Evolutionary conservation across 2,888 invertebrate genomes (phyloP), one percentile per base, ranked within the genome.

Genomic region (Adelognathus sp.): DNA sequence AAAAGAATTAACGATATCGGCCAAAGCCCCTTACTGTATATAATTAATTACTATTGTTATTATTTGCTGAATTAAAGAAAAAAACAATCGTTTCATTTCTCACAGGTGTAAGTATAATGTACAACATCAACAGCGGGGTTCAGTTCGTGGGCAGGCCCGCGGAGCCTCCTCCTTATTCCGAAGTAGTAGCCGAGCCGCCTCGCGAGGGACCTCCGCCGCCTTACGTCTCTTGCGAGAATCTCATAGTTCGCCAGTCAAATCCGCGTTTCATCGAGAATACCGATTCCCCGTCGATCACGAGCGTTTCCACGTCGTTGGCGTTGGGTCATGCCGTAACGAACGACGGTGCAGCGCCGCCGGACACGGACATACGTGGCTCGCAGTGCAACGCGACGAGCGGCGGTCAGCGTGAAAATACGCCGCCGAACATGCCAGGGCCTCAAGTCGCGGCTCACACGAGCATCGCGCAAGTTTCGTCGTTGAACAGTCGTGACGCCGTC

Each of bases 161-260:
- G 11, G 90, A 91, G 60, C 92, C 92, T 16, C 92, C 92, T 11
- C 91, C 91, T 3, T 92, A 92, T 81, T 90, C 90, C 56, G 92
- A 92, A 84, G 86, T 91, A 18, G 86, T 90, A 7, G 83, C 87
- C 3, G 83, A 87, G 21, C 90, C 90, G 1, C 90, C 89, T 3
- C 78, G 90, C 64, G 91, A 92, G 75, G 93, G 93, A 0, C 93
- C 93, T 0, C 93, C 93, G 0, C 93, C 93, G 1, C 87, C 85
- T 24, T 88, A 88, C 64, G 78, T 86, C 5, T 86, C 87, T 18
- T 82, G 85, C 67, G 87, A 87, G 41, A 84, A 86, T 79, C 78
- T 88, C 14, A 82, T 82, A 9, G 83, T 77, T 1, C 80, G 81
- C 18, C 78, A 76, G 27, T 39, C 77, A 6, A 75, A 73, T 39